Conservation (phyloP, 1,140 invertebrate species). For the Pseudoatta argentina region DNA sequence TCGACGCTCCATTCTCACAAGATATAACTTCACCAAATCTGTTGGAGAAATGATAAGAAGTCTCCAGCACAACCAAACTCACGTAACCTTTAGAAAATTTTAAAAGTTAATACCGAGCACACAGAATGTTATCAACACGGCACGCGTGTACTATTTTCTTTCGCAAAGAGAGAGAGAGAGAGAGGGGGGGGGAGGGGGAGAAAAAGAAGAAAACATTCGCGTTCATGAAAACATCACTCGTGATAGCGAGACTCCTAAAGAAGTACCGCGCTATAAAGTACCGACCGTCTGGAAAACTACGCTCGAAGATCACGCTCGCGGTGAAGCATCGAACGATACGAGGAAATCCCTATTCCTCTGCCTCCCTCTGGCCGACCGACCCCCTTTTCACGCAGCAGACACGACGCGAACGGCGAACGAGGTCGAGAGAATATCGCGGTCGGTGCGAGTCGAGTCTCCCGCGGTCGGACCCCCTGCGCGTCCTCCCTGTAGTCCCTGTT, state of each 20-base stretch:
- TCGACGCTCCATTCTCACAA: too few relatives aligned
- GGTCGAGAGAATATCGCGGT: conserved; percentile 71
- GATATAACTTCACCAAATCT: too few relatives aligned
- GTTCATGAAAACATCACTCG: conserved; percentile 15
- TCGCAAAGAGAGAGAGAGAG: not conserved
- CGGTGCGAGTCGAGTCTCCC: conserved; percentile 36
- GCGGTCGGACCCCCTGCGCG: conserved; percentile 41
- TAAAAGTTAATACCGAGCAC: too few relatives aligned
- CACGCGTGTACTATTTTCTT: not conserved
- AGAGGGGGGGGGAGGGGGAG: not conserved
- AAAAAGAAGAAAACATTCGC: not conserved
- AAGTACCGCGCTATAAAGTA: not conserved
- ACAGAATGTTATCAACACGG: not conserved
- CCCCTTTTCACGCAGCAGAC: not conserved
- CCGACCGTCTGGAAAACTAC: not conserved
- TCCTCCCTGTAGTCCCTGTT: conserved; percentile 10
- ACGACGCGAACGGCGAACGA: conserved; percentile 61
- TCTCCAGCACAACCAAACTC: too few relatives aligned
- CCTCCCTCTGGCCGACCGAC: not conserved
- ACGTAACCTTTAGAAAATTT: too few relatives aligned
- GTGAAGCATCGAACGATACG: conserved; percentile 52
- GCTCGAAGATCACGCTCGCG: conserved; percentile 10
- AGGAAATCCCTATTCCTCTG: conserved; percentile 54
- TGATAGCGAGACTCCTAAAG: not conserved
- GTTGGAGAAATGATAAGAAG: too few relatives aligned